phyloP scores from a whole-genome alignment of 2,797 vertebrate species.

The Lophius americanus region DNA sequence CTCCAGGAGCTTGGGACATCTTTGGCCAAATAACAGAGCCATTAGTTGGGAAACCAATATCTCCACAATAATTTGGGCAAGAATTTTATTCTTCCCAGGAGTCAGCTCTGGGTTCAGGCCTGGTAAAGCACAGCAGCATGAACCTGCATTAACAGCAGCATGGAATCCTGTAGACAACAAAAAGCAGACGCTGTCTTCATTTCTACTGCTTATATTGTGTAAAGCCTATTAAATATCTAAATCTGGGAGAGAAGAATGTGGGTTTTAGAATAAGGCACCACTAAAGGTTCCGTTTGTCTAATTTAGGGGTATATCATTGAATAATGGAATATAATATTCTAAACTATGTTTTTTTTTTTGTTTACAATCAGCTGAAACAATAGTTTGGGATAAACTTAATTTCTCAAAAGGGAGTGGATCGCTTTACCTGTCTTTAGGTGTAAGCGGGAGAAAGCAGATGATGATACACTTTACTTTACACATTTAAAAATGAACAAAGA shows the following conservation, averaged over 20 bases:
- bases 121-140: constrained; percentile 14
- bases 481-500: too few species aligned
- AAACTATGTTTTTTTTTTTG: too few species aligned
- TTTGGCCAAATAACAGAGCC: constrained; percentile 61
- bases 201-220: neutral
- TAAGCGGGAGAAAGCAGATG: too few species aligned
- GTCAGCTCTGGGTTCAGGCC: constrained; percentile 33
- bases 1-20: constrained; percentile 51
- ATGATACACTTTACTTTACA: too few species aligned
- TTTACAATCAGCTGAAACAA: too few species aligned
- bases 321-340: too few species aligned
- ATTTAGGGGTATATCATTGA: too few species aligned
- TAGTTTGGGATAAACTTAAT: too few species aligned
- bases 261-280: neutral
- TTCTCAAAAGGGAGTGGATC: too few species aligned
- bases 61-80: constrained; percentile 60
- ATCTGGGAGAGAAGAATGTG: neutral
- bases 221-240: neutral
- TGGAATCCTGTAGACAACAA: constrained; percentile 22
- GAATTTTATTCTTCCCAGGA: constrained; percentile 63
- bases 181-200: neutral
- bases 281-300: too few species aligned
- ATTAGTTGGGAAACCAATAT: constrained; percentile 70
- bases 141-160: constrained; percentile 39
- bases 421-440: too few species aligned